A percentile compares a stretch with the other conserved stretches of the same genome.
phyloP scores from a whole-genome alignment of 2,888 invertebrate species.

The Acrobasis consociella region DNA sequence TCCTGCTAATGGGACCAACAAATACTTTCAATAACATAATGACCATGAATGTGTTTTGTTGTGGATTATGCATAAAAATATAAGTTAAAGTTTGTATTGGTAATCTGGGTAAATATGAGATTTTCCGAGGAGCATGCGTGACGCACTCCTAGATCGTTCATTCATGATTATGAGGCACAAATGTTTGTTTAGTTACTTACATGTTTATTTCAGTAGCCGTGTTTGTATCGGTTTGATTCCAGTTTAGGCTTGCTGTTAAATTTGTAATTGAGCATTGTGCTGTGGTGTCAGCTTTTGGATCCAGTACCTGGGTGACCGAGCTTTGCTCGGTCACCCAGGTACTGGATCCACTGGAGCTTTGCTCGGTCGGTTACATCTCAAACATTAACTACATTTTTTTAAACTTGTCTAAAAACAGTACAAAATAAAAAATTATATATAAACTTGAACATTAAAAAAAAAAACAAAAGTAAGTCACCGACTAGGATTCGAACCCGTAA shows the following conservation, averaged over 20 bases:
- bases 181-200: background rate
- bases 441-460: too few species aligned
- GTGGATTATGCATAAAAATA: constrained; percentile 52
- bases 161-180: constrained; percentile 34
- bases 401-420: too few species aligned
- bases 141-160: constrained; percentile 41
- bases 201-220: background rate
- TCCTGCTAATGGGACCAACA: constrained; percentile 54
- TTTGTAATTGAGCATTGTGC: too few species aligned
- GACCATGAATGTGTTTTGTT: constrained; percentile 71
- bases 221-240: background rate
- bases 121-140: constrained; percentile 35
- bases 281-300: too few species aligned
- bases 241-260: background rate
- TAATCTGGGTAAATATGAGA: constrained; percentile 37
- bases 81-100: constrained; percentile 49
- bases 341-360: too few species aligned
- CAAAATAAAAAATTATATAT: too few species aligned
- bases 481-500: too few species aligned
- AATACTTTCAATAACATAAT: constrained; percentile 74
- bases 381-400: too few species aligned
- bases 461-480: too few species aligned
- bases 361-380: too few species aligned
- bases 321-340: too few species aligned
- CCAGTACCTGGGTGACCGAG: too few species aligned